Evolutionary conservation across 2,888 invertebrate species (phyloP).

Genomic region (Ochropleura leucogaster): DNA sequence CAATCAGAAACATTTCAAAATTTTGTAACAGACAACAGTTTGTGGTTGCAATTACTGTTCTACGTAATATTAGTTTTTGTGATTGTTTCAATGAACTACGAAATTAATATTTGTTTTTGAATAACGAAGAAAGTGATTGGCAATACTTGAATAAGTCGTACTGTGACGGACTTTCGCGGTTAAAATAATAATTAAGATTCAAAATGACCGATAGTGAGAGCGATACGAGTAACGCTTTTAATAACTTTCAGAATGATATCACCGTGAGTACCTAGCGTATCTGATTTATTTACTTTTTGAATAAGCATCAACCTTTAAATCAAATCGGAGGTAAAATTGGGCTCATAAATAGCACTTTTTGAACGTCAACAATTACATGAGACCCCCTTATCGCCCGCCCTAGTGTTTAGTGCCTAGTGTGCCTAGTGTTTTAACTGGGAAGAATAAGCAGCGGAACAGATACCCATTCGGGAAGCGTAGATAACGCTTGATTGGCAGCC

Average conservation of each 20-base stretch:
- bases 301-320: neutral
- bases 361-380: neutral
- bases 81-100: neutral
- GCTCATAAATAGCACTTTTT: neutral
- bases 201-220: constrained; percentile 78
- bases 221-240: constrained; percentile 72
- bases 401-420: no score
- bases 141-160: neutral
- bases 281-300: neutral
- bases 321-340: neutral
- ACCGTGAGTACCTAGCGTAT: constrained; percentile 70
- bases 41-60: neutral
- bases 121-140: constrained; percentile 8
- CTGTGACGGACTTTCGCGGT: neutral
- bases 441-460: neutral
- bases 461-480: neutral
- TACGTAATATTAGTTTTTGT: no score
- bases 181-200: constrained; percentile 6
- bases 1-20: neutral
- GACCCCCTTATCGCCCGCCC: neutral
- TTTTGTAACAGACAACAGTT: neutral
- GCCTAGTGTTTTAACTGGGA: neutral
- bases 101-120: neutral
- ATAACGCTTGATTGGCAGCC: no score
- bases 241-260: constrained; percentile 73